Percentiles rank a stretch among this genome's conserved stretches.
phyloP scores from a whole-genome alignment of 1,140 invertebrate species.

The Drosophila varians region DNA sequence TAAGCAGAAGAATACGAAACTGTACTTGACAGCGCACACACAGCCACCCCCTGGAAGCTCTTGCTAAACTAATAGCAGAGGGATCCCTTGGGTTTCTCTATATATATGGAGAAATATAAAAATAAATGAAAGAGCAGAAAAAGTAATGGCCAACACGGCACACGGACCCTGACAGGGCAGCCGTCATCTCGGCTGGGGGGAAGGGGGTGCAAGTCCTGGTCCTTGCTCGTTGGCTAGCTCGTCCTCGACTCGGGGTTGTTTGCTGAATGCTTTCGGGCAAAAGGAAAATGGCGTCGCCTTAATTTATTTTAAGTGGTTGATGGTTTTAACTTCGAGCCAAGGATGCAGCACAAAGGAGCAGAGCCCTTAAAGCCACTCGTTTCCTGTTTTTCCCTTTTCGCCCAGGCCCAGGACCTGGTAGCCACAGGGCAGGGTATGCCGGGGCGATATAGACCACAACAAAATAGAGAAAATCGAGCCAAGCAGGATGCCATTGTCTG shows the following conservation, averaged over 20 bases:
- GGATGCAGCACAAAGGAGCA: constrained; percentile 38
- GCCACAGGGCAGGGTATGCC: not conserved
- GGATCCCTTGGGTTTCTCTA: constrained; percentile 53
- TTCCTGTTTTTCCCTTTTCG: constrained; percentile 22
- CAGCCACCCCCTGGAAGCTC: constrained; percentile 22
- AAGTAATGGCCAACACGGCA: constrained; percentile 73
- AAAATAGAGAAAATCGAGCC: constrained; percentile 36
- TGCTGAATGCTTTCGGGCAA: constrained; percentile 55
- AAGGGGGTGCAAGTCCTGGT: constrained; percentile 36
- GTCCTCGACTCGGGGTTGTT: constrained; percentile 68
- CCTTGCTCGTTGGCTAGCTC: constrained; percentile 63
- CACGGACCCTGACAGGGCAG: constrained; percentile 21
- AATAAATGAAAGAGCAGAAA: constrained; percentile 69
- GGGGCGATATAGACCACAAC: constrained; percentile 41
- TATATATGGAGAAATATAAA: constrained; percentile 44
- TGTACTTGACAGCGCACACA: constrained; percentile 73
- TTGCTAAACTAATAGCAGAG: constrained; percentile 70
- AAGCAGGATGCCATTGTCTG: constrained; percentile 42
- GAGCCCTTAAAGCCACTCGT: constrained; percentile 62
- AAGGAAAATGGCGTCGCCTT: constrained; percentile 82
- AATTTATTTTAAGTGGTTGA: constrained; percentile 82
- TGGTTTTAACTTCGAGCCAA: constrained; percentile 73
- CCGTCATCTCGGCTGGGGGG: constrained; percentile 56
- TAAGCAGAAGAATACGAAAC: constrained; percentile 82
- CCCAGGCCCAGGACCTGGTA: not conserved